Conservation (phyloP, 2,797 vertebrate species). For the Parambassis ranga region DNA sequence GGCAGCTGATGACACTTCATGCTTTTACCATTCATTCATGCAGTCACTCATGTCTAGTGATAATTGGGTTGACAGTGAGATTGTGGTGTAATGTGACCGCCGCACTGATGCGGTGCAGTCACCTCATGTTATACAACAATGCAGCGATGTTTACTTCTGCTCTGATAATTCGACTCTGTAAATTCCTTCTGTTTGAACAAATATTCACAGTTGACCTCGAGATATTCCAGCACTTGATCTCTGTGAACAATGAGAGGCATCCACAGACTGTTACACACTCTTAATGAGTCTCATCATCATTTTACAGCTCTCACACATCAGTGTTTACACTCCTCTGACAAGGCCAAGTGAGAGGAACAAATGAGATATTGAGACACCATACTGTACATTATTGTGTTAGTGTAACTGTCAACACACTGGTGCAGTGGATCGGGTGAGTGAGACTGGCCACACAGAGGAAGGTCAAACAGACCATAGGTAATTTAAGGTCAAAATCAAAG, state of each 20-base stretch:
- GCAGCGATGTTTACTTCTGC: background rate
- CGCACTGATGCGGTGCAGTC: conserved; percentile 6
- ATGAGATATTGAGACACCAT: background rate
- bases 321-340: conserved; percentile 44
- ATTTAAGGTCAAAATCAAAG: too few species aligned
- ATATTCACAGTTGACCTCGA: conserved; percentile 28
- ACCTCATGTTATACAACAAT: background rate
- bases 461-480: too few species aligned
- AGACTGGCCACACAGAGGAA: background rate
- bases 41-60: too few species aligned
- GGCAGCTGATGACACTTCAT: too few species aligned
- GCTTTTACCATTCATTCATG: too few species aligned
- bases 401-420: background rate
- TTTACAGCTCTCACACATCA: conserved; percentile 50
- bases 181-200: conserved; percentile 35
- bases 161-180: conserved; percentile 2
- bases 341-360: conserved; percentile 19
- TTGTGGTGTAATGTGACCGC: background rate
- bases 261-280: conserved; percentile 27
- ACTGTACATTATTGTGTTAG: conserved; percentile 3
- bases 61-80: too few species aligned
- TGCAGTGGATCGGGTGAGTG: background rate
- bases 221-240: conserved; percentile 55
- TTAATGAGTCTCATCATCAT: conserved; percentile 46
- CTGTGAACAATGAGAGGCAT: conserved; percentile 29